These are phyloP conservation scores for Nomada hirtipes DNA, from an alignment of 2,888 invertebrate genomes.

Conservation along the genomic window DNA sequence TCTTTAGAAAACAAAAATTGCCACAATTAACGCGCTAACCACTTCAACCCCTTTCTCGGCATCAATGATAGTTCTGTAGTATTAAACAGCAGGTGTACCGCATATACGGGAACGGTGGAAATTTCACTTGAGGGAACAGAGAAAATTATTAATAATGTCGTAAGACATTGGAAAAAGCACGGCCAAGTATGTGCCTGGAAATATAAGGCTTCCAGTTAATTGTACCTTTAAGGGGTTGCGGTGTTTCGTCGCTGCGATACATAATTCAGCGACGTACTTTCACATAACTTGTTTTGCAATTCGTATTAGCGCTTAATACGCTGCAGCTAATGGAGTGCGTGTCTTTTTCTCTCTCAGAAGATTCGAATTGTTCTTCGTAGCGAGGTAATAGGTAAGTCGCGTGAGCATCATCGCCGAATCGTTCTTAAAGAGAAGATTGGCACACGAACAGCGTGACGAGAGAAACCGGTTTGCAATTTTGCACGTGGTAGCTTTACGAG, in stretches of 20 bases:
- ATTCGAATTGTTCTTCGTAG: conserved; percentile 5
- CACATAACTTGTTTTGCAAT: neutral
- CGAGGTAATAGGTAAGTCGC: conserved; percentile 17
- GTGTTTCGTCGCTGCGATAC: conserved; percentile 7
- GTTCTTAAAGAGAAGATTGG: conserved; percentile 40
- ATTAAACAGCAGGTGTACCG: too few species aligned
- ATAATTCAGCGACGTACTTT: neutral
- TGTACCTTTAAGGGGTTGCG: conserved; percentile 64
- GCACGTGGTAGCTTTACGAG: conserved; percentile 48
- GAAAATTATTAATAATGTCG: conserved; percentile 6
- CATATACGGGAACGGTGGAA: too few species aligned
- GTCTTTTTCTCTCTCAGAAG: neutral
- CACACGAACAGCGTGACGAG: conserved; percentile 45
- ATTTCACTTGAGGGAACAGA: too few species aligned
- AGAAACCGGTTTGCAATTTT: conserved; percentile 67
- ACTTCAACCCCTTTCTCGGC: conserved; percentile 29
- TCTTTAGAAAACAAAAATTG: neutral
- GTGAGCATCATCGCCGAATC: conserved; percentile 41
- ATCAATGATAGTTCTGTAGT: too few species aligned
- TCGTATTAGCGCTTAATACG: too few species aligned
- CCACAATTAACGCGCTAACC: conserved; percentile 1
- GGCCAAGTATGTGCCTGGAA: conserved; percentile 50
- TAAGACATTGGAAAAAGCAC: conserved; percentile 11
- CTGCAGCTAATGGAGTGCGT: too few species aligned
- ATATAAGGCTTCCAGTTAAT: conserved; percentile 38